Percentiles rank a stretch among this genome's conserved stretches.
Evolutionary conservation across 2,888 invertebrate genomes (phyloP).

Genomic region (Megalurothrips usitatus): DNA sequence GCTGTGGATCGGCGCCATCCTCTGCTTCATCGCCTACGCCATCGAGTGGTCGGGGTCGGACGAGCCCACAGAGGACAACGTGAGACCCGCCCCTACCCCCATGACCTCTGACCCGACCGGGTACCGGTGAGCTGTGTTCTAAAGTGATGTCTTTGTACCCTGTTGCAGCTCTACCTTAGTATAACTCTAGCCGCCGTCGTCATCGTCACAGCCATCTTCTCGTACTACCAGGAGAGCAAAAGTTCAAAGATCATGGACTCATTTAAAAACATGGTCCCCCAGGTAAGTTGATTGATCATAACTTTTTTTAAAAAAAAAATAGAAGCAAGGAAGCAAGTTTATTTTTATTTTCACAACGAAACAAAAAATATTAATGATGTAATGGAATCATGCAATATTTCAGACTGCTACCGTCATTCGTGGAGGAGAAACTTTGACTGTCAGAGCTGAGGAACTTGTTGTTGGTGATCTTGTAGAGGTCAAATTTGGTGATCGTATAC

Average conservation of each 20-base stretch:
- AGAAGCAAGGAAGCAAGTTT: too few species aligned
- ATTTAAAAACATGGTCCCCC: slow-evolving; percentile 75
- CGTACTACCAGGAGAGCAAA: slow-evolving; percentile 67
- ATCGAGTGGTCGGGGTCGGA: slow-evolving; percentile 48
- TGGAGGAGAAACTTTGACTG: slow-evolving; percentile 55
- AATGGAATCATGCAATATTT: slow-evolving; percentile 21
- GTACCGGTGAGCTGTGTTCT: too few species aligned
- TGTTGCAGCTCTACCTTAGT: slow-evolving; percentile 55
- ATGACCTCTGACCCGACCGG: too few species aligned
- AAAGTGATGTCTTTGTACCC: neutral
- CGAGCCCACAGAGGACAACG: slow-evolving; percentile 55
- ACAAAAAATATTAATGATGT: neutral
- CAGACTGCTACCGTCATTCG: slow-evolving; percentile 64
- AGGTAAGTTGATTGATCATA: slow-evolving; percentile 37
- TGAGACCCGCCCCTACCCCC: too few species aligned
- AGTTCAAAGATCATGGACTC: slow-evolving; percentile 78
- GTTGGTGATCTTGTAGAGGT: slow-evolving; percentile 79
- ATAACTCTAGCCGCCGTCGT: slow-evolving; percentile 62
- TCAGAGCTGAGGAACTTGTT: slow-evolving; percentile 64
- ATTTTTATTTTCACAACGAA: too few species aligned
- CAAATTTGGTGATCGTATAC: slow-evolving; percentile 75
- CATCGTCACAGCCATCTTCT: slow-evolving; percentile 65
- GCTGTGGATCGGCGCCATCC: slow-evolving; percentile 69
- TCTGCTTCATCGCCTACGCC: slow-evolving; percentile 62
- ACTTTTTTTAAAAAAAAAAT: neutral